phyloP scores from a whole-genome alignment of 2,797 vertebrate genomes.

The Dryobates pubescens region DNA sequence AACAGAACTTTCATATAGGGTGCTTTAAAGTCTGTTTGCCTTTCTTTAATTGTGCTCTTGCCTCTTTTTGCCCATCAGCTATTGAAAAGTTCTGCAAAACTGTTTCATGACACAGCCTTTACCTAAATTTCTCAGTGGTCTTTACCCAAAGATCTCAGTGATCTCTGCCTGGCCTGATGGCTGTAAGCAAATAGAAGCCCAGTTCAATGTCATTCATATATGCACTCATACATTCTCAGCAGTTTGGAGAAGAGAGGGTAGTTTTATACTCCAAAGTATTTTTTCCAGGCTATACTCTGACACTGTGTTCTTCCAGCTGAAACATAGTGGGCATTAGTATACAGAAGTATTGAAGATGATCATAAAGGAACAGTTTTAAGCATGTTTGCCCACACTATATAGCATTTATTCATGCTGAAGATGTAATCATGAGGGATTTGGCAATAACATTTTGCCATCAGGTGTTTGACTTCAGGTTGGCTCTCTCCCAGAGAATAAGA shows the following conservation, averaged over 20 bases:
- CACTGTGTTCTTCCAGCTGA: neutral
- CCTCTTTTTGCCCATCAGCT: neutral
- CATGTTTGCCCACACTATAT: neutral
- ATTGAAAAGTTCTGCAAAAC: neutral
- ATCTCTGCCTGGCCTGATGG: neutral
- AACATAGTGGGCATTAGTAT: neutral
- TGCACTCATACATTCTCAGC: neutral
- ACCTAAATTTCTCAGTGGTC: neutral
- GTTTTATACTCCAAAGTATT: neutral
- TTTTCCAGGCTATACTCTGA: neutral
- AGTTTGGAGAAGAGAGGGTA: neutral
- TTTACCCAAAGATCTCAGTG: neutral
- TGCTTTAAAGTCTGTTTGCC: neutral
- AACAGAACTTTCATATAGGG: neutral
- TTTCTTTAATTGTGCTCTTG: neutral
- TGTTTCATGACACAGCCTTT: neutral
- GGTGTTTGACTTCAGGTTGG: neutral
- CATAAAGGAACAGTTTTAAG: neutral
- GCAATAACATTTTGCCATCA: conserved; percentile 1
- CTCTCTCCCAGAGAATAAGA: neutral
- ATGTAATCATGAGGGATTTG: neutral
- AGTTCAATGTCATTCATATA: neutral
- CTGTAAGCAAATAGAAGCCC: neutral
- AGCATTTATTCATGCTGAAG: neutral
- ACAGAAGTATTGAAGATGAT: neutral